A percentile compares a stretch with the other conserved stretches of the same genome.
Conservation (phyloP, 2,113 vertebrate genomes). For the Brachypodius melanocephalos region DNA sequence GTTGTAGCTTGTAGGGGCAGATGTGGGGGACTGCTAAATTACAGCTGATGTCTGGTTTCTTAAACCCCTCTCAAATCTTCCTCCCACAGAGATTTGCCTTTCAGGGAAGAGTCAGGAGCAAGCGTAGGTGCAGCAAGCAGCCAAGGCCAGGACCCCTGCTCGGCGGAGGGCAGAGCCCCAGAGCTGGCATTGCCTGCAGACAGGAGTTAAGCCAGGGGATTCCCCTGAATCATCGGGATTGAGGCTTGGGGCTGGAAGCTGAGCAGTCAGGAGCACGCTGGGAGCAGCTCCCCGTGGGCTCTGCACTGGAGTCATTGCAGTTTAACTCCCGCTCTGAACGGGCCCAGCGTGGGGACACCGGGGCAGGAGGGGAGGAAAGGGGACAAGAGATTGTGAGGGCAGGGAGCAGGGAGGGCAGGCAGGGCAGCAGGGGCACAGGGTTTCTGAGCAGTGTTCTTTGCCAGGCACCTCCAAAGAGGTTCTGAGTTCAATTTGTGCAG, state of each 20-base stretch:
- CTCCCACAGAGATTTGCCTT: not conserved
- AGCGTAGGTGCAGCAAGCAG: not conserved
- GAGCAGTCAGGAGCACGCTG: fast-evolving
- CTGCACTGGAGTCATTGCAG: fast-evolving
- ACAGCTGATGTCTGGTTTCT: not conserved
- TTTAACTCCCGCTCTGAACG: not conserved
- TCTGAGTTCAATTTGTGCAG: not conserved
- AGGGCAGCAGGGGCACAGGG: not conserved
- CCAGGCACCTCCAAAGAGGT: not conserved
- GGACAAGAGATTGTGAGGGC: not conserved
- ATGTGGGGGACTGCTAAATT: not conserved
- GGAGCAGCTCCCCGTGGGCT: fast-evolving
- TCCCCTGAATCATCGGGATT: not conserved
- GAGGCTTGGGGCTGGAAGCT: not conserved
- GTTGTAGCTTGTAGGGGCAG: not conserved
- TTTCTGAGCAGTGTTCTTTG: not conserved
- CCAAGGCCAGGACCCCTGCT: not conserved
- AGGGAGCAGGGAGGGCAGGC: not conserved
- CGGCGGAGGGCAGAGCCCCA: not conserved
- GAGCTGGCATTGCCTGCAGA: not conserved
- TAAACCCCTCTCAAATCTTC: not conserved
- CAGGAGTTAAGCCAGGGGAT: not conserved
- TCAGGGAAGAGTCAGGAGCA: not conserved
- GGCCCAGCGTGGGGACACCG: not conserved
- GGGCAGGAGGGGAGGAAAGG: not conserved